A percentile compares a stretch with the other conserved stretches of the same genome.
These are phyloP conservation scores for Parazoanthus atlanticus DNA, from an alignment of 92 coral and sea anemone genomes.

Conservation along the genomic window DNA sequence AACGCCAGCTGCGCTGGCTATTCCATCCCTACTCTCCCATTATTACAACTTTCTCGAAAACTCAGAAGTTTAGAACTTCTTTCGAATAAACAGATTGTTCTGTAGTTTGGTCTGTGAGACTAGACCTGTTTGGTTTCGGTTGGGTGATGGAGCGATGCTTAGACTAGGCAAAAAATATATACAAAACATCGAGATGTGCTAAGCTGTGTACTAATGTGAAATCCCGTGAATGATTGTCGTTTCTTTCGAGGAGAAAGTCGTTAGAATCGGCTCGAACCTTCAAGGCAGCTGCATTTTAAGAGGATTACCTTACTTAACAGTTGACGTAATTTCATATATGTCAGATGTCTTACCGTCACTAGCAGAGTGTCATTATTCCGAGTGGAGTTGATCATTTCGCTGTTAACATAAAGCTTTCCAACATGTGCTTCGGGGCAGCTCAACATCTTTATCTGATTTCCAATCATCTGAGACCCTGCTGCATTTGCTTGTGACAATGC, in stretches of 20 bases:
- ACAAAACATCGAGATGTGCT: too few species aligned
- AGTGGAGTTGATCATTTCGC: background rate
- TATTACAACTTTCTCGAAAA: too few species aligned
- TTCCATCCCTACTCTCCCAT: too few species aligned
- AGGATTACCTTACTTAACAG: background rate
- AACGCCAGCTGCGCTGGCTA: too few species aligned
- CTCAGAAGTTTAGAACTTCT: too few species aligned
- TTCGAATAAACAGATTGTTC: too few species aligned
- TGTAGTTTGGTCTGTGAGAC: background rate
- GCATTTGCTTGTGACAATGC: background rate
- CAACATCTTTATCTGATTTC: slow-evolving; percentile 15
- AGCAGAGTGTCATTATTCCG: background rate
- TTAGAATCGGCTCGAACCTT: background rate
- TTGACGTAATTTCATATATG: background rate
- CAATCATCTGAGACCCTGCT: background rate
- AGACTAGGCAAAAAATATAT: background rate
- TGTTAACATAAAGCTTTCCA: slow-evolving; percentile 27
- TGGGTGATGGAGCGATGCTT: background rate
- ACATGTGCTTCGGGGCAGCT: slow-evolving; percentile 18
- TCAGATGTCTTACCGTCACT: background rate
- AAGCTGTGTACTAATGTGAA: too few species aligned
- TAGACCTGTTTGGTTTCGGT: background rate
- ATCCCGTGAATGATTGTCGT: too few species aligned
- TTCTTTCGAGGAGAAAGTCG: too few species aligned
- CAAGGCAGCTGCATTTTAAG: too few species aligned